Percentiles rank a stretch among this genome's conserved stretches.
Evolutionary conservation across 2,113 vertebrate genomes (phyloP).

Genomic region (Micromys minutus): DNA sequence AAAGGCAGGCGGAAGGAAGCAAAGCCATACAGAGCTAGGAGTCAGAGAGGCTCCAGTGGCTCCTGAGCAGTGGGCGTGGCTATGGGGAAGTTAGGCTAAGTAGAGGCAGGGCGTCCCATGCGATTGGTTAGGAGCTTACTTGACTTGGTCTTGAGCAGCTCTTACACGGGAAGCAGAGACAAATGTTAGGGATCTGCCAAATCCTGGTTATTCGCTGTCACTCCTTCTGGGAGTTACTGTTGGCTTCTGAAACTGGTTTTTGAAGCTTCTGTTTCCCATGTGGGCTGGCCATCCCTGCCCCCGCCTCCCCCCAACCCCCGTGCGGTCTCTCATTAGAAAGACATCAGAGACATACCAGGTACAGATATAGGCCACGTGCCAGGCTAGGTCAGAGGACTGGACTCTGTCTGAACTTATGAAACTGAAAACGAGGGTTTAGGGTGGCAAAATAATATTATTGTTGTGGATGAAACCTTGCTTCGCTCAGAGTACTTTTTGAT

Average conservation of each 20-base stretch:
- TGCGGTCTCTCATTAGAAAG: neutral
- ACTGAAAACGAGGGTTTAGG: neutral
- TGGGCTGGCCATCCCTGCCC: neutral
- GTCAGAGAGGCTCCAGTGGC: neutral
- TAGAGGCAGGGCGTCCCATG: neutral
- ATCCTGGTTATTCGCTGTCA: neutral
- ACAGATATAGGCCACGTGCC: neutral
- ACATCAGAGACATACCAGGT: neutral
- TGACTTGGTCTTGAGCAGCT: neutral
- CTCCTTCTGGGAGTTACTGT: neutral
- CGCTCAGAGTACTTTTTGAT: neutral
- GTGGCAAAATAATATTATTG: neutral
- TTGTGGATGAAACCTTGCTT: slow-evolving; percentile 18
- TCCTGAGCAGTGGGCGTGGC: neutral
- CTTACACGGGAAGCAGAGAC: neutral
- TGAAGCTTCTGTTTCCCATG: neutral
- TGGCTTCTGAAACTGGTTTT: neutral
- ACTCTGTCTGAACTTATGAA: neutral
- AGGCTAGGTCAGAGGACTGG: neutral
- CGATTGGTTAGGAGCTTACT: neutral
- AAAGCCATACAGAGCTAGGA: neutral
- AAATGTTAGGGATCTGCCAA: neutral
- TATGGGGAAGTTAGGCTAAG: neutral
- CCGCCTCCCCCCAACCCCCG: neutral
- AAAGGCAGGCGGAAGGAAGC: neutral